Evolutionary conservation across 2,797 vertebrate species (phyloP), one percentile per base, ranked within the genome.

Genomic region (Eospalax fontanierii): DNA sequence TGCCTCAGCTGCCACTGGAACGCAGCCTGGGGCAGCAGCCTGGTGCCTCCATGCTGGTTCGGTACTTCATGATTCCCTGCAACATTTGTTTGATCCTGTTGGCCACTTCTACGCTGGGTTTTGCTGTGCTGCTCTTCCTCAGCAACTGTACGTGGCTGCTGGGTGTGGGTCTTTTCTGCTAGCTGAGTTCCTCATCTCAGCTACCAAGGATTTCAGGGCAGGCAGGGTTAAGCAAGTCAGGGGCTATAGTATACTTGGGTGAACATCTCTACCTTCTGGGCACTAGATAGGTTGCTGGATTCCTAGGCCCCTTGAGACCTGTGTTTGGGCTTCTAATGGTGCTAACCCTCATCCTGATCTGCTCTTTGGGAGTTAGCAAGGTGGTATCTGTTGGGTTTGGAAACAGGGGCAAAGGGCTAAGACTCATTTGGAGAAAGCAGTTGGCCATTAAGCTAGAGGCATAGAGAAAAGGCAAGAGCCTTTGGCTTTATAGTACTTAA

Each of bases 41-140:
- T 97, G 99, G 99, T 97, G 99, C 99, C 94, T 99, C 99, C 70
- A 96, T 99, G 99, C 99, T 99, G 95, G 99, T 99, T 90, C 99
- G 99, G 0, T 99, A 99, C 97, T 99, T 99, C 98, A 99, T 99
- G 99, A 99, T 99, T 96, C 99, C 99, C 2, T 99, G 99, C 98
- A 99, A 99, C 98, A 99, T 99, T 98, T 99, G 99, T 98, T 99
- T 99, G 97, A 99, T 99, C 98, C 99, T 99, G 95, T 98, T 99
- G 98, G 99, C 99, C 96, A 99, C 99, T 0, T 99, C 99, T 15
- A 99, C 99, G 0, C 99, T 99, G 97, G 99, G 99, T 91, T 99
- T 99, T 59, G 99, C 99, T 0, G 99, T 99, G 93, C 99, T 99
- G 80, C 99, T 99, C 86, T 99, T 99, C 98, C 99, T 99, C 98